A percentile compares a stretch with the other conserved stretches of the same genome.
Conservation (phyloP, 2,797 vertebrate genomes). For the Leptatherina wallacei region DNA sequence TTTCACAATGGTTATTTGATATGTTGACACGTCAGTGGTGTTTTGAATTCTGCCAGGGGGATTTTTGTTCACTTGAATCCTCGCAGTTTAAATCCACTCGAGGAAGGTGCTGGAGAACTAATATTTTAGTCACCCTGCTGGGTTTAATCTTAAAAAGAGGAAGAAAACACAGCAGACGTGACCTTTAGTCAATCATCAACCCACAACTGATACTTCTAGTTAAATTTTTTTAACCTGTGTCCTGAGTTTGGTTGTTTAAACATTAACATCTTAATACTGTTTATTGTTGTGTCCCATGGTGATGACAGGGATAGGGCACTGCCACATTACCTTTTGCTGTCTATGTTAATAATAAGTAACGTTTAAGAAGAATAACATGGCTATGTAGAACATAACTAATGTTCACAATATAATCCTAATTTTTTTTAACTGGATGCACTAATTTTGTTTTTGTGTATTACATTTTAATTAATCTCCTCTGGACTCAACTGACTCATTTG, state of each 20-base stretch:
- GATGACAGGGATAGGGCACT: constrained; percentile 59
- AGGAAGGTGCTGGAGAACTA: constrained; percentile 33
- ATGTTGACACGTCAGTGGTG: constrained; percentile 73
- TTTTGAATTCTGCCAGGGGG: constrained; percentile 70
- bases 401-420: background rate
- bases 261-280: constrained; percentile 82
- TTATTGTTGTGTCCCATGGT: constrained; percentile 78
- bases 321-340: background rate
- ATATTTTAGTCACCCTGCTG: constrained; percentile 43
- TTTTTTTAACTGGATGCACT: background rate
- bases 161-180: constrained; percentile 36
- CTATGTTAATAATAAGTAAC: background rate
- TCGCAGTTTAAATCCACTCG: constrained; percentile 50
- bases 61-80: constrained; percentile 54
- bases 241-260: constrained; percentile 76
- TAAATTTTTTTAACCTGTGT: constrained; percentile 74
- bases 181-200: constrained; percentile 76
- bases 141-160: constrained; percentile 29
- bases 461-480: constrained; percentile 14
- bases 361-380: background rate
- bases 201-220: constrained; percentile 71
- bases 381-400: background rate
- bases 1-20: constrained; percentile 76
- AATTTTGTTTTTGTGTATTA: background rate
- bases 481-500: background rate